Evolutionary conservation across 2,888 invertebrate species (phyloP), one percentile per base, ranked within the genome.

Genomic region (Anorthoa munda): DNA sequence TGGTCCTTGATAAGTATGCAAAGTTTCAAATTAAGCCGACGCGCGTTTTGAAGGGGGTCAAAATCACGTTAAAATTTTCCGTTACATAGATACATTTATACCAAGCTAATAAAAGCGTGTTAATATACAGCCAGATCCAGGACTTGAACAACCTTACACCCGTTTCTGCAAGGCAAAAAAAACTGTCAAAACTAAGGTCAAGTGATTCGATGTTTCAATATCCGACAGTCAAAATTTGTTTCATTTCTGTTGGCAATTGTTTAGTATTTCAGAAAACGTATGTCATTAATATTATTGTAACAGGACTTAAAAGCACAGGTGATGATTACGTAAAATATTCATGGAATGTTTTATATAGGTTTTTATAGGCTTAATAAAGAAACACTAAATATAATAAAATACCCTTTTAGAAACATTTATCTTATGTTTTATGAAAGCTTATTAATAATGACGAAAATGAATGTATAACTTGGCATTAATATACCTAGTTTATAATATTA

Each of bases 271-370:
- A 77, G 39, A 48, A 68, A 53, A 18, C 21, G 31, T 12, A 21
- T 59, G 26, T 50, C 15, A 23, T 23, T 55, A 55, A 72, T 75
- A 39, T 66, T 39, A 55, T 39, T n/a, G 79, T 60, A 82, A 70
- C 75, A 84, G 86, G 86, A 86, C 21, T 83, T 81, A 77, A 64
- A 86, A 86, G 86, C 85, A 86, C 86, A 86, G 67, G 66, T 58
- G 58, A 77, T 23, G 66, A 81, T 73, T 70, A 83, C 75, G 70
- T 68, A 72, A 58, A 67, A 58, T 61, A 55, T 66, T 72, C 31
- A 66, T 18, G 48, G 71, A 45, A 59, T 26, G 23, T 39, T 53
- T 15, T 17, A 11, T n/a, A n/a, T 58, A 23, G 48, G 45, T 46
- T 76, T 81, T 81, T 39, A 66, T 15, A 18, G 3, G 7, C n/a